A percentile compares a stretch with the other conserved stretches of the same genome.
These are phyloP conservation scores for Neopipo cinnamomea DNA, from an alignment of 2,113 vertebrate species.

Conservation along the genomic window DNA sequence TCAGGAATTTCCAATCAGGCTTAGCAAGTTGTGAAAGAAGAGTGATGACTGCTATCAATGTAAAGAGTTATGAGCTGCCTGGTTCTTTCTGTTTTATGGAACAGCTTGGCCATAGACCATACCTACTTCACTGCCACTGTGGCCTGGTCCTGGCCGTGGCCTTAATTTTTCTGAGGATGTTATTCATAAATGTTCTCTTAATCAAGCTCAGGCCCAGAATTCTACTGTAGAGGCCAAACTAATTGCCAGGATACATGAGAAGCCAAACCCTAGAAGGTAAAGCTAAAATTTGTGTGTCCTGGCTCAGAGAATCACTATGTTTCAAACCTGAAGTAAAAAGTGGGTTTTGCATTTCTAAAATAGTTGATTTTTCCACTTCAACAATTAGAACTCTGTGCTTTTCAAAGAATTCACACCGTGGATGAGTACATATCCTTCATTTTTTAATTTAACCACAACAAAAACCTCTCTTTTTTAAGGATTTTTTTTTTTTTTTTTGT, in stretches of 20 bases:
- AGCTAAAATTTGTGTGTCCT: conserved; percentile 83
- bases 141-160: conserved; percentile 14
- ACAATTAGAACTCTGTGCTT: conserved; percentile 81
- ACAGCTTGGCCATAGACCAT: conserved; percentile 20
- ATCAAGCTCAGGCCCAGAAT: conserved; percentile 80
- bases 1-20: conserved; percentile 30
- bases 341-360: conserved; percentile 73
- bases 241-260: conserved; percentile 56
- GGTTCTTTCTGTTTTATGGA: conserved; percentile 37
- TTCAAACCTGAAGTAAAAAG: conserved; percentile 61
- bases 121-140: not conserved
- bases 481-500: not conserved
- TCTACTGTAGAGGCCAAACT: conserved; percentile 71
- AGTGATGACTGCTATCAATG: conserved; percentile 35
- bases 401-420: conserved; percentile 71
- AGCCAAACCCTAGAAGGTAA: conserved; percentile 81
- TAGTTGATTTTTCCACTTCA: conserved; percentile 79
- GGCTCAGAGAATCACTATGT: conserved; percentile 61
- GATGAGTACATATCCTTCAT: conserved; percentile 68
- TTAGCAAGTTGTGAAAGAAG: conserved; percentile 12
- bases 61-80: conserved; percentile 57
- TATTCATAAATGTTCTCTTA: conserved; percentile 83
- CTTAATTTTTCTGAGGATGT: conserved; percentile 80
- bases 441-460: conserved; percentile 73
- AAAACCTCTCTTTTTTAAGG: conserved; percentile 43